Evolutionary conservation across 2,888 invertebrate genomes (phyloP), one percentile per base, ranked within the genome.

Genomic region (Platerodrilus igneus): DNA sequence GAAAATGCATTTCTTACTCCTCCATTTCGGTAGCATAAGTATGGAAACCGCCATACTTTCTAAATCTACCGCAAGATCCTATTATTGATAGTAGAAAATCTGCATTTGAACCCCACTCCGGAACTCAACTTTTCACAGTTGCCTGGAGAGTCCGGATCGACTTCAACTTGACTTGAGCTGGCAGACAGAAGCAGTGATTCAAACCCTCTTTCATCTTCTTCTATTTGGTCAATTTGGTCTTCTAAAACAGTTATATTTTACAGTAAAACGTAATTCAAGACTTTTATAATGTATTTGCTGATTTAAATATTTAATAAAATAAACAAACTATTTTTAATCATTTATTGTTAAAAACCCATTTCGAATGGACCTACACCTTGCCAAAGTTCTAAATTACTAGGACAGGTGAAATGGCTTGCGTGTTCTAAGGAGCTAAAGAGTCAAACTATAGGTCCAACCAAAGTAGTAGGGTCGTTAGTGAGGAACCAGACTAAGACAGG

Each of bases 41-140:
- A 85, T 22, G 85, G 85, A 65, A 86, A 86, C 45, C 86, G 70
- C 88, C 87, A 88, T n/a, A 89, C 86, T 58, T 89, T 89, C 87
- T 50, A 89, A 69, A 64, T 88, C 88, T 19, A 88, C 87, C 1
- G 88, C 87, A 56, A 88, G n/a, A 88, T 2, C 87, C 87, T 51
- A 88, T 87, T 61, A 88, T 87, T 46, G 86, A 87, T 21, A 88
- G 74, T 7, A 88, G 73, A 62, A 88, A 87, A 65, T 88, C 87
- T 0, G 82, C 81, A 33, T 86, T 86, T 5, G 84, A 84, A 10
- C 80, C 79, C 87, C 87, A 88, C 0, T 85, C 86, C 65, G 87
- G 86, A 8, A 87, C 69, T 2, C 76, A n/a, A 45, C 79, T 79
- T 27, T 37, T 36, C 14, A 31, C 37, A n/a, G 10, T 51, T 43